Percentiles rank a stretch among this genome's conserved stretches.
Evolutionary conservation across 2,888 invertebrate species (phyloP).

Genomic region (Hemithea aestivaria): DNA sequence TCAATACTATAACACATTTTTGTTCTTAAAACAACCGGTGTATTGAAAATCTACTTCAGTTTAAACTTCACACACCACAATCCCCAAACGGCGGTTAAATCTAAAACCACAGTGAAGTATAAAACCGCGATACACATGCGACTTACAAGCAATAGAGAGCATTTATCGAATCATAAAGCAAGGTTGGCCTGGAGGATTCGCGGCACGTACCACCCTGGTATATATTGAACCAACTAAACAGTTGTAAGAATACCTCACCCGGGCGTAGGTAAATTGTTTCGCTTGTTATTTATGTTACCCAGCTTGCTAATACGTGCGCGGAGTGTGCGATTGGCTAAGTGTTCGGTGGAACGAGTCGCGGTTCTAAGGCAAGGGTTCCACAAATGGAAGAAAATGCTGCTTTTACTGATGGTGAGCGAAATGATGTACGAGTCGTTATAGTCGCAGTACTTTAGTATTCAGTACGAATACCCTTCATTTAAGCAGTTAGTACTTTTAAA

Average conservation of each 20-base stretch:
- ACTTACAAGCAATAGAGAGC: conserved; percentile 54
- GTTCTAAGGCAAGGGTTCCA: too few species aligned
- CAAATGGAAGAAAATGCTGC: too few species aligned
- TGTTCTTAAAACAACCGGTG: too few species aligned
- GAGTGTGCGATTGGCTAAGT: conserved; percentile 46
- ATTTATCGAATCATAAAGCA: conserved; percentile 60
- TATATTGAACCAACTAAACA: conserved; percentile 75
- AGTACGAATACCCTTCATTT: too few species aligned
- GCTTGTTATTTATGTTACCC: conserved; percentile 72
- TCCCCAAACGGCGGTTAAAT: conserved; percentile 29
- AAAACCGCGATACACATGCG: conserved; percentile 48
- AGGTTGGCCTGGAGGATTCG: conserved; percentile 45
- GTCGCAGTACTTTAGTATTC: too few species aligned
- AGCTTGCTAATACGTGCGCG: conserved; percentile 70
- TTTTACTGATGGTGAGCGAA: too few species aligned
- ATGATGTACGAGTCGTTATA: too few species aligned
- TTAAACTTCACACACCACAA: conserved; percentile 10
- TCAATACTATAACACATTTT: too few species aligned
- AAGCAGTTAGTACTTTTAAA: too few species aligned
- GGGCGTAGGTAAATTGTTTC: conserved; percentile 74
- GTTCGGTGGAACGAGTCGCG: conserved; percentile 25
- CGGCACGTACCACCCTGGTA: conserved; percentile 61
- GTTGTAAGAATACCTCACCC: conserved; percentile 73
- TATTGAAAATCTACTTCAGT: too few species aligned
- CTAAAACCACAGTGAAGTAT: conserved; percentile 42